Percentiles rank a stretch among this genome's conserved stretches.
These are phyloP conservation scores for Tonatia bakeri DNA, from an alignment of 2,113 vertebrate species.

Conservation along the genomic window DNA sequence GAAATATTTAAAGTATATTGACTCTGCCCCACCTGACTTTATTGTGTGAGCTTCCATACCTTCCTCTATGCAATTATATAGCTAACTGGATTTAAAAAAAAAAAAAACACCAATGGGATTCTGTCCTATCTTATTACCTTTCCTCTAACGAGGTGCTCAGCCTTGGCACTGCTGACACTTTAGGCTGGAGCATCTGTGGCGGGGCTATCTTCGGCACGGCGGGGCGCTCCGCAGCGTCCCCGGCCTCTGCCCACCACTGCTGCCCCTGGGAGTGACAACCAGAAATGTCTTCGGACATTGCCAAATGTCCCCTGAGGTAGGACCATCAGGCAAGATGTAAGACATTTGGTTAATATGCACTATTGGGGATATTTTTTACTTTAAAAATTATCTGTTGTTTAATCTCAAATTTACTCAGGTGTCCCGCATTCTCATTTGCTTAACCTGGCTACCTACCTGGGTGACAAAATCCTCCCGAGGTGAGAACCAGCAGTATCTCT, in stretches of 20 bases:
- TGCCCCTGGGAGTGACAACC: neutral
- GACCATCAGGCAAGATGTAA: neutral
- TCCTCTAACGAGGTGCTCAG: neutral
- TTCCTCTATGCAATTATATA: neutral
- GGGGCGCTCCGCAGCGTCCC: accelerated
- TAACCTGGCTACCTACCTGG: neutral
- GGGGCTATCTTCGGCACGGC: neutral
- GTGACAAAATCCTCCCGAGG: neutral
- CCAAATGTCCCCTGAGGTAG: neutral
- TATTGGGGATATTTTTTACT: neutral
- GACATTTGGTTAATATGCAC: too few species aligned
- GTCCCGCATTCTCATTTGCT: neutral
- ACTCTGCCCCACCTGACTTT: neutral
- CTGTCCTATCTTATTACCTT: neutral
- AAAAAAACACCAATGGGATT: neutral
- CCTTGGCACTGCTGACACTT: neutral
- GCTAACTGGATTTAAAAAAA: neutral
- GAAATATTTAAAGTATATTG: neutral
- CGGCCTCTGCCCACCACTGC: neutral
- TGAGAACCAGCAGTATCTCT: neutral
- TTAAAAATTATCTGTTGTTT: neutral
- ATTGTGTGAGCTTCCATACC: neutral
- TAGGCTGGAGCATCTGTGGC: neutral
- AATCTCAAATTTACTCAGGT: neutral
- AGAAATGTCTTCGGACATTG: neutral